phyloP scores from a whole-genome alignment of 2,888 invertebrate species.

The Parochlus steinenii region DNA sequence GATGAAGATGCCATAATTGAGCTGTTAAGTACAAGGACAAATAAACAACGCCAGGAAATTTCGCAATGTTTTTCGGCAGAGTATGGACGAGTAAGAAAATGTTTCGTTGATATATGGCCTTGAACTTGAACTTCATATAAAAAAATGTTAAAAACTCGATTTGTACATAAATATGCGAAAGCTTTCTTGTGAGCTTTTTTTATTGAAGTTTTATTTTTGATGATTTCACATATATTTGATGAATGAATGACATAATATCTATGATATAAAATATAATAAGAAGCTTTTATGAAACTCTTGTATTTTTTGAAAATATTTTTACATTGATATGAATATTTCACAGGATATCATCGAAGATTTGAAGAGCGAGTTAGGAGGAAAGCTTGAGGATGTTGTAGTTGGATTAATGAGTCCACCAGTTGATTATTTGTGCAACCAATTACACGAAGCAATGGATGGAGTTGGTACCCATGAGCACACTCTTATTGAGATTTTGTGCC shows the following conservation, averaged over 20 bases:
- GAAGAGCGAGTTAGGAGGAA: conserved; percentile 56
- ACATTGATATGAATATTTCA: conserved; percentile 12
- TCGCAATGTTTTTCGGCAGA: conserved; percentile 40
- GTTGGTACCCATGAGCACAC: conserved; percentile 57
- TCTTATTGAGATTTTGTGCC: conserved; percentile 59
- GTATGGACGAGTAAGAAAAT: conserved; percentile 40
- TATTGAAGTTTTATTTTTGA: too few relatives aligned
- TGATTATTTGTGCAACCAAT: conserved; percentile 54
- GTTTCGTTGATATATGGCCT: too few relatives aligned
- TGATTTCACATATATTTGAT: too few relatives aligned
- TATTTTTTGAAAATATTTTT: conserved; percentile 2
- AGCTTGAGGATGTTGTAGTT: conserved; percentile 56
- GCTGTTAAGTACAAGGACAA: conserved; percentile 49
- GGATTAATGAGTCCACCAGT: conserved; percentile 50
- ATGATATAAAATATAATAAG: conserved; percentile 25
- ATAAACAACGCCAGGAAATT: conserved; percentile 55
- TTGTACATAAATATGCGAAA: too few relatives aligned
- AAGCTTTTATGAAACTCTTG: not conserved
- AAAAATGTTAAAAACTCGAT: too few relatives aligned
- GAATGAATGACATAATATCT: too few relatives aligned
- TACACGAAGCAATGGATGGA: conserved; percentile 57
- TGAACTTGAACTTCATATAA: too few relatives aligned
- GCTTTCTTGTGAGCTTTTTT: too few relatives aligned
- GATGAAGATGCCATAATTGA: conserved; percentile 61
- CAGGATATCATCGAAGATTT: conserved; percentile 50